Conservation (phyloP, 1,140 invertebrate genomes). For the Drosophila aff. region DNA sequence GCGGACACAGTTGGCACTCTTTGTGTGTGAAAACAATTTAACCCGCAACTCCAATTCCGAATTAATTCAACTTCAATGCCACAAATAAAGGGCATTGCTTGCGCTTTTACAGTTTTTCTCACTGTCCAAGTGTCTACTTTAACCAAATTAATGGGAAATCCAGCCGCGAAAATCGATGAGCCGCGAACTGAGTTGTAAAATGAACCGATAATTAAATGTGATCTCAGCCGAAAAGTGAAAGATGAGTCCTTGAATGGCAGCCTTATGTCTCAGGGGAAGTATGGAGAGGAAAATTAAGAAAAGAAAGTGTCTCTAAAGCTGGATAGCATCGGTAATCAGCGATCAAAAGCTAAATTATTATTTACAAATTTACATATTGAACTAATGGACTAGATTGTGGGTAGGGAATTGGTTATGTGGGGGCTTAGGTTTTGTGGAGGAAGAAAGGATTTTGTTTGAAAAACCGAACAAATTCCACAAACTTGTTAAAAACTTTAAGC, state of each 20-base stretch:
- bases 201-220: neutral
- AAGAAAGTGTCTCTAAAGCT: too few species aligned
- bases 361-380: too few species aligned
- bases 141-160: slow-evolving; percentile 24
- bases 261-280: neutral
- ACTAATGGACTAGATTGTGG: too few species aligned
- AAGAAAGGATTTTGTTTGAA: too few species aligned
- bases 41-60: neutral
- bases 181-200: neutral
- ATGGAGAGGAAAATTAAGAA: neutral
- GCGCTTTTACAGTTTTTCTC: neutral
- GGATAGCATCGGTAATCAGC: too few species aligned
- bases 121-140: slow-evolving; percentile 2
- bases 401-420: too few species aligned
- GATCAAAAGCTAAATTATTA: too few species aligned
- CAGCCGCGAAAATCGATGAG: neutral
- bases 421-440: too few species aligned
- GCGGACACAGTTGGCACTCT: slow-evolving; percentile 15
- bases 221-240: neutral
- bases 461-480: too few species aligned
- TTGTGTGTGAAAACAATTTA: slow-evolving; percentile 33
- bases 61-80: slow-evolving; percentile 23
- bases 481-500: too few species aligned
- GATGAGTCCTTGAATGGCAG: neutral
- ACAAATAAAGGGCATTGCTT: slow-evolving; percentile 40